These are phyloP conservation scores for Drosophila kohkoa DNA, from an alignment of 1,140 invertebrate species.

Conservation along the genomic window DNA sequence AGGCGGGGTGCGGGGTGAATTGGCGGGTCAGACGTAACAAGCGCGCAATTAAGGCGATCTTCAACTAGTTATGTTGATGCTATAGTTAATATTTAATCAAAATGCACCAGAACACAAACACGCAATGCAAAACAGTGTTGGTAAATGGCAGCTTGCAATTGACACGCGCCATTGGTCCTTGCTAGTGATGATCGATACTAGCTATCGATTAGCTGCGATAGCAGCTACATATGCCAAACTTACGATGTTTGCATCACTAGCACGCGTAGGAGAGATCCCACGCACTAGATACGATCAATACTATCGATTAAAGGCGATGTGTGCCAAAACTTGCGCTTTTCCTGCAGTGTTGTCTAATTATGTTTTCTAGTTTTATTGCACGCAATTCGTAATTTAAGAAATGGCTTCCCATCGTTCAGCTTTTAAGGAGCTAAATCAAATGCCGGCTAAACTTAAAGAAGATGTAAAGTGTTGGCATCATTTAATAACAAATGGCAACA, in stretches of 20 bases:
- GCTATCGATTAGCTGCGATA: no score
- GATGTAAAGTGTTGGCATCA: constrained; percentile 7
- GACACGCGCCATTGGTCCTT: not conserved
- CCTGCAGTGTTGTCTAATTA: no score
- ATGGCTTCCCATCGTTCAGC: not conserved
- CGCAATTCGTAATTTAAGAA: not conserved
- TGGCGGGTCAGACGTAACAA: constrained; percentile 50
- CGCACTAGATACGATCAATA: no score
- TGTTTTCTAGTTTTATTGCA: not conserved
- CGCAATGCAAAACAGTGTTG: constrained; percentile 6
- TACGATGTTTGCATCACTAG: no score
- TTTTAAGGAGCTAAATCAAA: constrained; percentile 7
- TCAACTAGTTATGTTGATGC: constrained; percentile 14
- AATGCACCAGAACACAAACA: constrained; percentile 13
- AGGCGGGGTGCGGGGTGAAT: not conserved
- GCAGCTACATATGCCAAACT: no score
- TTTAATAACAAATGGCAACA: not conserved
- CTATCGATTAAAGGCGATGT: no score
- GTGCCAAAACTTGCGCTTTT: no score
- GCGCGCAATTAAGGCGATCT: constrained; percentile 71
- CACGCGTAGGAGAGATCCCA: no score
- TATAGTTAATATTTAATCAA: not conserved
- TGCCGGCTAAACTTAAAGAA: not conserved
- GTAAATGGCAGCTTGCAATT: not conserved
- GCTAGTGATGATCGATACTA: not conserved